Percentiles rank a stretch among this genome's conserved stretches.
phyloP scores from a whole-genome alignment of 2,797 vertebrate species.

The Siniperca obscura region DNA sequence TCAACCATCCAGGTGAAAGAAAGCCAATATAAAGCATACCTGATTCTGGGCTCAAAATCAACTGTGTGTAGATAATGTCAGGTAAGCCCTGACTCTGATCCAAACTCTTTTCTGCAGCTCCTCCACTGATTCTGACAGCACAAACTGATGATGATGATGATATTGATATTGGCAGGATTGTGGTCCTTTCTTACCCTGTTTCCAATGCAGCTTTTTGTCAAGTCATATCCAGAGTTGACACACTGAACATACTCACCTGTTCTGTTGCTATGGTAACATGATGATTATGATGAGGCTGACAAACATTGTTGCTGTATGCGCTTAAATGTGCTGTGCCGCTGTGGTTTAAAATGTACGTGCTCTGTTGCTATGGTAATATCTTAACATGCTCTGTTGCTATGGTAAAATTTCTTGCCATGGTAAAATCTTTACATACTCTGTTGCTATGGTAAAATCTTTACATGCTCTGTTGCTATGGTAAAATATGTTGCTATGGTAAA shows the following conservation, averaged over 20 bases:
- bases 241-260: slow-evolving; percentile 47
- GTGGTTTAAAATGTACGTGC: slow-evolving; percentile 53
- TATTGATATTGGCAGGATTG: slow-evolving; percentile 30
- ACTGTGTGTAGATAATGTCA: slow-evolving; percentile 50
- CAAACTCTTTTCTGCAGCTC: slow-evolving; percentile 48
- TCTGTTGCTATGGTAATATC: slow-evolving; percentile 46
- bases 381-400: slow-evolving; percentile 40
- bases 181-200: slow-evolving; percentile 47
- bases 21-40: slow-evolving; percentile 27
- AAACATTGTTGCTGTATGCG: slow-evolving; percentile 49
- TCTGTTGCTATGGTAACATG: slow-evolving; percentile 58
- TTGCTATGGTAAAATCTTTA: slow-evolving; percentile 46
- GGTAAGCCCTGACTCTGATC: slow-evolving; percentile 55
- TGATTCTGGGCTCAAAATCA: slow-evolving; percentile 20
- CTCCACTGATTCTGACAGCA: slow-evolving; percentile 60
- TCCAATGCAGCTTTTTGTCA: slow-evolving; percentile 57
- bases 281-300: slow-evolving; percentile 42
- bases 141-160: slow-evolving; percentile 41
- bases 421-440: slow-evolving; percentile 49
- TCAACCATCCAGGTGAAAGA: slow-evolving; percentile 28
- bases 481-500: slow-evolving; percentile 38
- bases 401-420: slow-evolving; percentile 48
- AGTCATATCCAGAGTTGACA: slow-evolving; percentile 59
- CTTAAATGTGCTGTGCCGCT: slow-evolving; percentile 61
- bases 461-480: slow-evolving; percentile 47